Percentiles rank a stretch among this genome's conserved stretches.
Conservation (phyloP, 2,888 invertebrate genomes). For the Hetaerina titia region DNA sequence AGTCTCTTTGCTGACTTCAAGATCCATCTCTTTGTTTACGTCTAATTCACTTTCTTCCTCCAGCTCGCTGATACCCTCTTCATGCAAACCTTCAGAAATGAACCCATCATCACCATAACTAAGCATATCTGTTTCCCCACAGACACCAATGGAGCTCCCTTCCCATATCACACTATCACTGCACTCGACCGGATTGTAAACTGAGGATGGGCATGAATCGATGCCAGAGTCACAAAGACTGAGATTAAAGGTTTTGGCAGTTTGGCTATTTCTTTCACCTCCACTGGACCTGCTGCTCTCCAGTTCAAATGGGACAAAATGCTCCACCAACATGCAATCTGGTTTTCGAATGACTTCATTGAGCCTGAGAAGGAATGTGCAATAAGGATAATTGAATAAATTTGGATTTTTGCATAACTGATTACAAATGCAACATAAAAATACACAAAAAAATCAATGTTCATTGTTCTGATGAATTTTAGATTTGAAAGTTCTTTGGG, state of each 20-base stretch:
- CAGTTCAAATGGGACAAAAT: background rate
- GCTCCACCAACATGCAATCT: conserved; percentile 33
- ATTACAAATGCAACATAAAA: background rate
- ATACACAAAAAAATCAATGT: background rate
- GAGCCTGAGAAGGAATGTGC: background rate
- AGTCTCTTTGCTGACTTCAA: background rate
- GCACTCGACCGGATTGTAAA: conserved; percentile 47
- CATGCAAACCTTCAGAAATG: conserved; percentile 26
- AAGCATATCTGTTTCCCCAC: conserved; percentile 31
- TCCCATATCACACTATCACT: conserved; percentile 17
- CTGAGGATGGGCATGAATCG: conserved; percentile 56
- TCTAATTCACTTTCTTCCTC: background rate
- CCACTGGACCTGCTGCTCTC: background rate
- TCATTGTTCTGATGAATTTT: background rate
- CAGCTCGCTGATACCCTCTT: background rate
- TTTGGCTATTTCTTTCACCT: background rate
- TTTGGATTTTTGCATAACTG: background rate
- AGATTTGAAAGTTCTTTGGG: too few relatives aligned
- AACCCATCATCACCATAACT: conserved; percentile 44
- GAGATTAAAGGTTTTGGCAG: background rate
- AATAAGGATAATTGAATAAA: background rate
- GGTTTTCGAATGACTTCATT: conserved; percentile 29
- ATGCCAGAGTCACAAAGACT: conserved; percentile 47
- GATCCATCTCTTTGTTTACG: background rate
- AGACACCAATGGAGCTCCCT: conserved; percentile 23